phyloP scores from a whole-genome alignment of 2,888 invertebrate genomes.

The Diarsia rubi region DNA sequence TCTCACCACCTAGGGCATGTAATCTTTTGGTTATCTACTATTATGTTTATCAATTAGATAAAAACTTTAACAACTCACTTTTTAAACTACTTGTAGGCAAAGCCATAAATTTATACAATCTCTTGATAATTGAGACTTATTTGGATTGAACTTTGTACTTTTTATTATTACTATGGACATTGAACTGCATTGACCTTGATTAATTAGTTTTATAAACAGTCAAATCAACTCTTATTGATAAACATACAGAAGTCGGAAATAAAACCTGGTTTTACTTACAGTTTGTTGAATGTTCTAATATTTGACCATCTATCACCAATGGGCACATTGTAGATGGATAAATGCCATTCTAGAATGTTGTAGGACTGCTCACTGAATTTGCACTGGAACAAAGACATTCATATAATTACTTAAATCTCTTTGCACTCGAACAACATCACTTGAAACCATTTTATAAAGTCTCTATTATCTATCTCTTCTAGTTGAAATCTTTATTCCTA shows the following conservation, averaged over 20 bases:
- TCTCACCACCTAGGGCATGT: neutral
- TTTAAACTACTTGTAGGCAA: neutral
- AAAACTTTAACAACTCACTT: slow-evolving; percentile 10
- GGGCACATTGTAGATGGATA: neutral
- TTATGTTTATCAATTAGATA: slow-evolving; percentile 18
- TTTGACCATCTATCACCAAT: neutral
- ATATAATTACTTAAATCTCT: too few relatives aligned
- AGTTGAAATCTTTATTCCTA: neutral
- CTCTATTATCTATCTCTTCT: neutral
- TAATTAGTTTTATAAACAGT: neutral
- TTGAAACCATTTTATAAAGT: neutral
- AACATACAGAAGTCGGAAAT: neutral
- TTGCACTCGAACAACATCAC: neutral
- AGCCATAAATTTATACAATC: neutral
- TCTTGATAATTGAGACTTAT: slow-evolving; percentile 15
- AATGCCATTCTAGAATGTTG: neutral
- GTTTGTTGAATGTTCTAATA: neutral
- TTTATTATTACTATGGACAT: neutral
- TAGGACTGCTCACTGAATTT: neutral
- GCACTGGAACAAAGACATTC: neutral
- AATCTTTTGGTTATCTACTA: neutral
- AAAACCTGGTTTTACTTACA: neutral
- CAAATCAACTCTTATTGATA: slow-evolving; percentile 10
- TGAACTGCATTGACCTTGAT: slow-evolving; percentile 1
- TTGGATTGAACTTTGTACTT: slow-evolving; percentile 2